Evolutionary conservation across 2,113 vertebrate species (phyloP), one percentile per base, ranked within the genome.

Genomic region (Phoxinus phoxinus): DNA sequence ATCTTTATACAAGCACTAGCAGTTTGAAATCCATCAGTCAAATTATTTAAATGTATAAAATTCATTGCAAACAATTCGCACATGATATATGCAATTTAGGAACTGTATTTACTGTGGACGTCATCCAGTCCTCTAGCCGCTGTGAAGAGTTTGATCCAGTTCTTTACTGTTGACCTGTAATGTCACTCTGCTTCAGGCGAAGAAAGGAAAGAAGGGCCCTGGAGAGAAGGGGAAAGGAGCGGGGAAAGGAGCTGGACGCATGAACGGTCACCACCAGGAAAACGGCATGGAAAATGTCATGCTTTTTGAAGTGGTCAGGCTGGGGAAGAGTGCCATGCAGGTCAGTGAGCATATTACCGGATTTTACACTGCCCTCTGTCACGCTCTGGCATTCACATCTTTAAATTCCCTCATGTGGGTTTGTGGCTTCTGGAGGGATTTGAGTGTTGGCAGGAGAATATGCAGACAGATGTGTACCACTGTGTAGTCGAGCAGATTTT

Each of bases 221-320:
- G 94, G 96, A 86, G 98, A 99, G 92, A 99, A 97, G 92, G 96
- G 96, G 21, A 99, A 98, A 93, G 94, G 96, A 83, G 96, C 93
- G 82, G 87, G 83, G 23, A 90, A 90, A 44, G 89, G 86, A 53
- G 93, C 96, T 0, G 97, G 97, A 90, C 97, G 98, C 94, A 95
- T 99, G 95, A 99, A 99, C 93, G 98, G 98, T 90, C 98, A 99
- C 94, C 98, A 99, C 89, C 98, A 98, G 91, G 98, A 99, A 94
- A 99, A 99, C 95, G 98, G 97, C 95, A 98, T 99, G 95, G 98
- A 99, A 95, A 99, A 98, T 95, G 97, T 99, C 96, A 99, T 99
- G 98, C 94, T 99, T 87, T 99, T 99, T 94, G 98, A 99, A 92
- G 98, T 99, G 90, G 98, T 99, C 78, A 98, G 97, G 95, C 94